Percentiles rank a stretch among this genome's conserved stretches.
These are phyloP conservation scores for Brachyhypopomus occidentalis DNA, from an alignment of 2,113 vertebrate species.

Conservation along the genomic window DNA sequence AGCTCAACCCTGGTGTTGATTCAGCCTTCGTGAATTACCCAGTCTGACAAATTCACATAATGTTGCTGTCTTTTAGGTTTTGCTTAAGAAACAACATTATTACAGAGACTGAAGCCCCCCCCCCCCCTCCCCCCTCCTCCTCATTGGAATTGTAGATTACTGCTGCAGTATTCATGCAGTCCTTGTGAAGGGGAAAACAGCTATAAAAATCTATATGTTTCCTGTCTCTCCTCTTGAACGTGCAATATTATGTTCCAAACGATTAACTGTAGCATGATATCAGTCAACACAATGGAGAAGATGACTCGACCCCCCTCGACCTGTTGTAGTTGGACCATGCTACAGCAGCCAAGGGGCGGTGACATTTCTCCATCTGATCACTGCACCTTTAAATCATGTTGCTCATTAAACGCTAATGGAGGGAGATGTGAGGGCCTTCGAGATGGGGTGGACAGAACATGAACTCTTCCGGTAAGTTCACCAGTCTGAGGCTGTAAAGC, in stretches of 20 bases:
- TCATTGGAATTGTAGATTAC: constrained; percentile 12
- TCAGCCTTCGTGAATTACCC: constrained; percentile 20
- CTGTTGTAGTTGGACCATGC: background rate
- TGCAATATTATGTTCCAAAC: constrained; percentile 24
- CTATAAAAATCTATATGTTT: constrained; percentile 40
- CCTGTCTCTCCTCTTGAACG: constrained; percentile 44
- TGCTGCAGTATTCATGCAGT: background rate
- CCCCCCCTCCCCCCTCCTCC: background rate
- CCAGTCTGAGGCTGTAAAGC: constrained; percentile 44
- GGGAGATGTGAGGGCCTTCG: constrained; percentile 37
- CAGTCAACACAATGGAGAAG: constrained; percentile 37
- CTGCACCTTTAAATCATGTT: constrained; percentile 50
- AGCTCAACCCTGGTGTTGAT: constrained; percentile 19
- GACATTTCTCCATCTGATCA: constrained; percentile 43
- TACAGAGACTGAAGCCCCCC: background rate
- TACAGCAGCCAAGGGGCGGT: background rate
- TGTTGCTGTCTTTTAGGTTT: constrained; percentile 23
- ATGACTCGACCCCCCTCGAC: background rate
- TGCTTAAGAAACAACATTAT: constrained; percentile 11
- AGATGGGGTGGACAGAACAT: constrained; percentile 49
- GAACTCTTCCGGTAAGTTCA: constrained; percentile 50
- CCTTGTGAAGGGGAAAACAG: background rate
- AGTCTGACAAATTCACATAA: constrained; percentile 18
- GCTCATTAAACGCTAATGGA: constrained; percentile 59
- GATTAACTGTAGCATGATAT: constrained; percentile 23